phyloP scores from a whole-genome alignment of 1,140 invertebrate genomes.

The Metopolophium dirhodum region DNA sequence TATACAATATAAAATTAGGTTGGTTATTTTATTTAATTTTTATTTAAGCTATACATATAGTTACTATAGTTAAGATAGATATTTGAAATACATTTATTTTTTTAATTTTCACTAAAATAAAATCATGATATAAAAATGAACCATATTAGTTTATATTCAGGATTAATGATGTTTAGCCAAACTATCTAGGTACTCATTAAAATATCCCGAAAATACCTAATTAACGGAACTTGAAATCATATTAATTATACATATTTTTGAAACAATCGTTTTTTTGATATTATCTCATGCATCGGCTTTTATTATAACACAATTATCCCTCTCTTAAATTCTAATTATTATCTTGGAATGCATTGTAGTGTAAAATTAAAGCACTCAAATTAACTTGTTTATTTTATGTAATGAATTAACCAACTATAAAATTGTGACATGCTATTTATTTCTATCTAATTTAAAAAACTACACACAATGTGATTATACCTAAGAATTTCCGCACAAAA shows the following conservation, averaged over 20 bases:
- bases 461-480: not conserved
- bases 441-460: not conserved
- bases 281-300: not conserved
- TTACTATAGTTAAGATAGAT: not conserved
- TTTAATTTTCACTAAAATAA: not conserved
- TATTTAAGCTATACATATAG: not conserved
- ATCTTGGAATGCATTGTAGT: not conserved
- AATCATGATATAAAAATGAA: not conserved
- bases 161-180: not conserved
- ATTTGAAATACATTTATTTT: not conserved
- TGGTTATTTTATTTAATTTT: not conserved
- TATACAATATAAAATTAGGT: not conserved
- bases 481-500: conserved; percentile 19
- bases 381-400: conserved; percentile 11
- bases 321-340: not conserved
- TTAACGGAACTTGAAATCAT: not conserved
- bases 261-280: not conserved
- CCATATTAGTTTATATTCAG: not conserved
- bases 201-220: not conserved
- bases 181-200: not conserved
- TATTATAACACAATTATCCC: not conserved
- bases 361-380: not conserved
- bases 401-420: not conserved
- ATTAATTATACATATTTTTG: not conserved
- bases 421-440: conserved; percentile 17